A percentile compares a stretch with the other conserved stretches of the same genome.
Evolutionary conservation across 2,113 vertebrate species (phyloP).

Genomic region (Romanogobio albipinnatus): DNA sequence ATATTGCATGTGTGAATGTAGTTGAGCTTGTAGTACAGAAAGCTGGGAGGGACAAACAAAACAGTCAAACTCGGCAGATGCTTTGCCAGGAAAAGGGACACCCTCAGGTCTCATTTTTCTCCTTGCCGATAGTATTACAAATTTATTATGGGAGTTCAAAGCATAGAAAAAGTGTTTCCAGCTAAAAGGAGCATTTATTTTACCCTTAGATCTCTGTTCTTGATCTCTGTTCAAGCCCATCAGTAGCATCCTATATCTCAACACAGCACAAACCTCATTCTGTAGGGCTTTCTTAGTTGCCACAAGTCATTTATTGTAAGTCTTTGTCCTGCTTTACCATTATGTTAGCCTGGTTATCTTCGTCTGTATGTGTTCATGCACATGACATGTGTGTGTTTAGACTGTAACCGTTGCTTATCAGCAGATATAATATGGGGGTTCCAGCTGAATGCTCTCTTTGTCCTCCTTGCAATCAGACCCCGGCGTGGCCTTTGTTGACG

Average conservation of each 20-base stretch:
- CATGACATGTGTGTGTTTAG: constrained; percentile 11
- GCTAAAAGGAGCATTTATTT: constrained; percentile 21
- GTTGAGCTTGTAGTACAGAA: constrained; percentile 11
- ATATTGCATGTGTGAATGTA: background rate
- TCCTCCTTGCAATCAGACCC: constrained; percentile 37
- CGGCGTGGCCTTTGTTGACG: constrained; percentile 34
- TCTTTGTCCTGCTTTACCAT: background rate
- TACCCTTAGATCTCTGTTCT: constrained; percentile 23
- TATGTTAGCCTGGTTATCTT: constrained; percentile 25
- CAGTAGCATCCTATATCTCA: background rate
- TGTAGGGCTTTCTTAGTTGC: background rate
- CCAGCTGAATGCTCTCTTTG: constrained; percentile 35
- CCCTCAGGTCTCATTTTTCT: background rate
- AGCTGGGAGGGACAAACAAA: background rate
- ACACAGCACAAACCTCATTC: constrained; percentile 3
- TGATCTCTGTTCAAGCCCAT: background rate
- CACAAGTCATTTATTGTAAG: constrained; percentile 20
- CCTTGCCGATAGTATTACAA: background rate
- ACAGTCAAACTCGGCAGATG: background rate
- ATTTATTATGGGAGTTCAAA: constrained; percentile 26
- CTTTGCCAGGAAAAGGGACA: background rate
- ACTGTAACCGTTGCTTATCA: constrained; percentile 34
- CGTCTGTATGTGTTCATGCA: background rate
- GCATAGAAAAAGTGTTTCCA: constrained; percentile 14
- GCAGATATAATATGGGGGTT: constrained; percentile 42